Conservation (phyloP, 2,888 invertebrate genomes). For the Hartigia nigra region DNA sequence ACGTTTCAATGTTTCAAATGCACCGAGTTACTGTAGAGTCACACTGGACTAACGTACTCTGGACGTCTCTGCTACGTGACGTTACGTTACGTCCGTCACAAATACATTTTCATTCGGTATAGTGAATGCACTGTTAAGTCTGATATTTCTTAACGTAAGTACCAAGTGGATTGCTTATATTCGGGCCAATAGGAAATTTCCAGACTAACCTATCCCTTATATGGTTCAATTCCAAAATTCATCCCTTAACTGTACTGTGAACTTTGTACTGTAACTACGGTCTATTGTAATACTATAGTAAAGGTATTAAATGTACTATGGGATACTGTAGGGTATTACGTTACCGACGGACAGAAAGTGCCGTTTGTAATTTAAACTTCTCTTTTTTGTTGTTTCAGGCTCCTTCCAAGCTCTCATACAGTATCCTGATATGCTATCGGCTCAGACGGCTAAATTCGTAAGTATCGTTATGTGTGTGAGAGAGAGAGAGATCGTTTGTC, state of each 20-base stretch:
- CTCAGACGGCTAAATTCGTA: constrained; percentile 96
- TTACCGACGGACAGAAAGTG: not conserved
- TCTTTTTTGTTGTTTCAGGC: constrained; percentile 73
- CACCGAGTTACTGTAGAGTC: constrained; percentile 14
- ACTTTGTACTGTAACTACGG: not conserved
- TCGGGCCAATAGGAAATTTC: not conserved
- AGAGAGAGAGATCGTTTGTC: not conserved
- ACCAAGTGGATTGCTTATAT: not conserved
- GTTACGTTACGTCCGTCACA: not conserved
- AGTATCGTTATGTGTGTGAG: constrained; percentile 63
- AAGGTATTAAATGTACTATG: not conserved
- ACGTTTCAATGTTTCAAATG: constrained; percentile 26
- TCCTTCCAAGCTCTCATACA: constrained; percentile 99
- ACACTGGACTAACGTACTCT: not conserved
- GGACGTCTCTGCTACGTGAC: not conserved
- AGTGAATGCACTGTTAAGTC: not conserved
- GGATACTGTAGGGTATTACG: not conserved
- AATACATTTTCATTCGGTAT: not conserved
- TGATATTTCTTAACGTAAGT: not conserved
- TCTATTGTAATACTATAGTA: too few relatives aligned
- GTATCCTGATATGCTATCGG: constrained; percentile 96
- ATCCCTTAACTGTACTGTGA: not conserved
- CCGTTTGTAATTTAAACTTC: not conserved
- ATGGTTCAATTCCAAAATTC: not conserved
- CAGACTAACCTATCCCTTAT: not conserved